Percentiles rank a stretch among this genome's conserved stretches.
These are phyloP conservation scores for Lytechinus pictus DNA, from an alignment of 35 echinoderm and acorn worm species.

Conservation along the genomic window DNA sequence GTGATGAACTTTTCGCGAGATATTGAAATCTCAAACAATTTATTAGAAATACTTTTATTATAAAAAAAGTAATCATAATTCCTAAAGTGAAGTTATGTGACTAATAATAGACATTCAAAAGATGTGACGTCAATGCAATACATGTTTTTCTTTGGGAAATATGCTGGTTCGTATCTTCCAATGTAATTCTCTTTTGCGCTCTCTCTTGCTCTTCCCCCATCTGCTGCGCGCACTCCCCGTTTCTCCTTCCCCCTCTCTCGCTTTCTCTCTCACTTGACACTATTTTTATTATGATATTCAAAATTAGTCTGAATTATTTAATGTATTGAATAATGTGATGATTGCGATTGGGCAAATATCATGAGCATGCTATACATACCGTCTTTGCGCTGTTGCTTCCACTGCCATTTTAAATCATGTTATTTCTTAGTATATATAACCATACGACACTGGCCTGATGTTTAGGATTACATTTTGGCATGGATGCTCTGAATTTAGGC, in stretches of 20 bases:
- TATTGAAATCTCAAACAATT: too few relatives aligned
- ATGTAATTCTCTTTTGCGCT: neutral
- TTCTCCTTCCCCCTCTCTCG: too few relatives aligned
- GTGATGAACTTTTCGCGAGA: too few relatives aligned
- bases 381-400: neutral
- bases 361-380: too few relatives aligned
- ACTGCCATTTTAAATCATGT: neutral
- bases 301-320: too few relatives aligned
- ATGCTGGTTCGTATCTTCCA: slow-evolving; percentile 5
- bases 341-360: too few relatives aligned
- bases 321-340: too few relatives aligned
- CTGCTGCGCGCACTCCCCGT: too few relatives aligned
- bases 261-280: neutral
- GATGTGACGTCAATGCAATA: neutral
- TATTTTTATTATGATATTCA: neutral
- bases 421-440: neutral
- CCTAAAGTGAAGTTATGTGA: too few relatives aligned
- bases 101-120: neutral
- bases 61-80: too few relatives aligned
- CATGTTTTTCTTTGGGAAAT: neutral
- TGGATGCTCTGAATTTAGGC: neutral
- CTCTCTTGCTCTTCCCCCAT: too few relatives aligned
- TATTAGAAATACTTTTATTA: too few relatives aligned
- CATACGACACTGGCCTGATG: neutral
- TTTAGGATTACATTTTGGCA: neutral